phyloP scores from a whole-genome alignment of 2,888 invertebrate species.

The Pheosia tremula region DNA sequence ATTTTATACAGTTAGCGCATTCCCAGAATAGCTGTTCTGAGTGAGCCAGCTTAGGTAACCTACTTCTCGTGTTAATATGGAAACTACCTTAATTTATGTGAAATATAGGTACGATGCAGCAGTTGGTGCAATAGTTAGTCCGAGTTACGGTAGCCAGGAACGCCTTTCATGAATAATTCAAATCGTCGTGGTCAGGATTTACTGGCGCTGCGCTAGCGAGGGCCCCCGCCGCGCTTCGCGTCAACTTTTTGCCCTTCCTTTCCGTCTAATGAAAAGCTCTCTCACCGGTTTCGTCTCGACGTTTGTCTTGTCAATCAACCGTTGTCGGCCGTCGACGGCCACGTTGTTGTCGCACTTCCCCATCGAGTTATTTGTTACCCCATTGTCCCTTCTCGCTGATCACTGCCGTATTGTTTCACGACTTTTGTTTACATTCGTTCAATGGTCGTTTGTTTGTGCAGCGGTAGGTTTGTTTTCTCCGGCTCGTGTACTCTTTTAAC shows the following conservation, averaged over 20 bases:
- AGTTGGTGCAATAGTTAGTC: slow-evolving; percentile 35
- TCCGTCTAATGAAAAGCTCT: slow-evolving; percentile 71
- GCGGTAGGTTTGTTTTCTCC: slow-evolving; percentile 64
- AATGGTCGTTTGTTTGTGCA: slow-evolving; percentile 71
- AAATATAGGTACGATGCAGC: slow-evolving; percentile 21
- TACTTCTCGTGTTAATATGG: slow-evolving; percentile 12
- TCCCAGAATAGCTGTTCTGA: slow-evolving; percentile 19
- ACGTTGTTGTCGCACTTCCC: slow-evolving; percentile 64
- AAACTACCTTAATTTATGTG: slow-evolving; percentile 9
- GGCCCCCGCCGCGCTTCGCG: slow-evolving; percentile 38
- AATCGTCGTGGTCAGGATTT: slow-evolving; percentile 60
- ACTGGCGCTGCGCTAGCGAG: slow-evolving; percentile 42
- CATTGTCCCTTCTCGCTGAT: slow-evolving; percentile 73
- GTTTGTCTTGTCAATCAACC: slow-evolving; percentile 80
- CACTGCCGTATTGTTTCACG: slow-evolving; percentile 75
- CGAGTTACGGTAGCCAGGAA: slow-evolving; percentile 38
- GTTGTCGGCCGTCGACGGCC: slow-evolving; percentile 52
- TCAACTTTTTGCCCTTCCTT: slow-evolving; percentile 65
- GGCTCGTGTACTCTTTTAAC: slow-evolving; percentile 58
- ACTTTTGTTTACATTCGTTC: slow-evolving; percentile 77
- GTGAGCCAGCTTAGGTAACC: slow-evolving; percentile 17
- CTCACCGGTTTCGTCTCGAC: slow-evolving; percentile 61
- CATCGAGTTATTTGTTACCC: slow-evolving; percentile 76
- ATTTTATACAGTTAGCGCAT: slow-evolving; percentile 26
- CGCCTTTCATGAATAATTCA: slow-evolving; percentile 73